These are phyloP conservation scores for Osmerus eperlanus DNA, from an alignment of 2,113 vertebrate species.

Conservation along the genomic window DNA sequence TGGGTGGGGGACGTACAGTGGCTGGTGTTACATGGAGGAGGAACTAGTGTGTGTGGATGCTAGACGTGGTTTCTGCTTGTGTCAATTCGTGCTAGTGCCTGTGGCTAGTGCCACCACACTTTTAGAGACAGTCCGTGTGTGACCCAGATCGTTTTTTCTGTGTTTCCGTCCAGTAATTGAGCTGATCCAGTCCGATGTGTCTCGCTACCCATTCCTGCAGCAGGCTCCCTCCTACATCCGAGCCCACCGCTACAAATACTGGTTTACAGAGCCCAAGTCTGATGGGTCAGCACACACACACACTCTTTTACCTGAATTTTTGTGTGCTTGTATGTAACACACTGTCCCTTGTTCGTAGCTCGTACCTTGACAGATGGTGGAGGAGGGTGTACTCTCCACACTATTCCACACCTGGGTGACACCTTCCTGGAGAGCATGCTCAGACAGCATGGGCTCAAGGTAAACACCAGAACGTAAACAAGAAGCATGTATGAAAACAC, in stretches of 20 bases:
- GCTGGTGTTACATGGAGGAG: no score
- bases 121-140: background rate
- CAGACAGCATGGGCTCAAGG: constrained; percentile 80
- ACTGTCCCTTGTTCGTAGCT: constrained; percentile 39
- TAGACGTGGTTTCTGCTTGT: no score
- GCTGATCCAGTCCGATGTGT: constrained; percentile 77
- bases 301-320: background rate
- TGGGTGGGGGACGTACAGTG: no score
- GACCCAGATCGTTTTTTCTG: background rate
- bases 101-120: background rate
- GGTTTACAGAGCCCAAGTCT: no score
- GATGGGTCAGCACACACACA: constrained; percentile 64
- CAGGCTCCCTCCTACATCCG: constrained; percentile 80
- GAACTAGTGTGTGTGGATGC: no score
- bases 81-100: no score
- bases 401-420: constrained; percentile 79
- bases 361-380: constrained; percentile 79
- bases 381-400: constrained; percentile 82
- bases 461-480: constrained; percentile 37
- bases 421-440: constrained; percentile 76
- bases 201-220: constrained; percentile 80
- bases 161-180: constrained; percentile 73
- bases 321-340: constrained; percentile 10
- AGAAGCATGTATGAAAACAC: background rate
- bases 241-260: no score